Base-by-base conservation (phyloP, 2,797 vertebrate genomes). In the Gymnoscopelus microlampas region DNA sequence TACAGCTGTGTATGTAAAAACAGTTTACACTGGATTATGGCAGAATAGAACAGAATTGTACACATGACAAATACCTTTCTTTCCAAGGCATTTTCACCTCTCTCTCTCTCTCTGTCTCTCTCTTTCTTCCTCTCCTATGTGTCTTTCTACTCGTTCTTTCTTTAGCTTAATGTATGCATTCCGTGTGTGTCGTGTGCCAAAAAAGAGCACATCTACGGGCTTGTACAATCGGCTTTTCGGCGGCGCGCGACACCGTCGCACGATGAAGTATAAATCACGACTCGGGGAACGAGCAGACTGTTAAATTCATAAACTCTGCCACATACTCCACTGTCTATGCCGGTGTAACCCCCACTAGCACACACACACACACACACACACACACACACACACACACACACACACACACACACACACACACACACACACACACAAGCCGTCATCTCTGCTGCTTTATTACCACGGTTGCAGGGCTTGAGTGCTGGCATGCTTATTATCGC, bases 401-500 rank as follows among this genome's bases (percentile, higher is more conserved):
- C n/a, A 19, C 53, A 55, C 8, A 55, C 53, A 55, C 53, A 19
- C 19, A 55, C 53, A 55, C 8, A 55, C 19, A 54, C 15, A 54
- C 19, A 55, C n/a, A 55, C 9, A 55, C n/a, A n/a, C 23, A 55
- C 64, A 72, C 73, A 63, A 71, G 73, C 60, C 3, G 26, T 53
- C 66, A 74, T 50, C 54, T 51, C 26, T 54, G 55, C 66, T 84
- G 84, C 73, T 88, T 89, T 86, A 88, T 91, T 85, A 81, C 77
- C 68, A 72, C 63, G 61, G 80, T 79, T 84, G 82, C 83, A 82
- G 81, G 82, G 85, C 71, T 58, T 58, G 77, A 77, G 76, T 77
- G 80, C 83, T 83, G 85, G 82, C 84, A 83, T 88, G 85, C 87
- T 85, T 84, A 89, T 89, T 83, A 90, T 90, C 83, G 61, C 85